Evolutionary conservation across 1,140 invertebrate genomes (phyloP).

Genomic region (Pseudomyrmex flavicornis): DNA sequence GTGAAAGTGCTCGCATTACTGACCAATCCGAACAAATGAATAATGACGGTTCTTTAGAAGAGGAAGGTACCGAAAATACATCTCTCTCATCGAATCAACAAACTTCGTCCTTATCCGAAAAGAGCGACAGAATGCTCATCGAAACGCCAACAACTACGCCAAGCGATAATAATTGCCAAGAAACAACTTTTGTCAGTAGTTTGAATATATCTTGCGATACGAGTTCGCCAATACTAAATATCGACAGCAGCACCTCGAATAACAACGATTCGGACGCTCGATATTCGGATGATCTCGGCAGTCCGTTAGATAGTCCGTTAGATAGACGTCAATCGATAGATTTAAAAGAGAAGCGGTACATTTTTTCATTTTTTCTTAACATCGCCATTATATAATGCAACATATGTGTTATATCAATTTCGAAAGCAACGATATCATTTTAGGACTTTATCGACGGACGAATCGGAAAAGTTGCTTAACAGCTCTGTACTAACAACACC

Average conservation of each 20-base stretch:
- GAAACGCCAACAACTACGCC: neutral
- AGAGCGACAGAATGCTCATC: neutral
- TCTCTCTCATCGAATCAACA: neutral
- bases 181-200: neutral
- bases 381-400: neutral
- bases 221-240: neutral
- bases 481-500: conserved; percentile 73
- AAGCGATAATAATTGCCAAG: neutral
- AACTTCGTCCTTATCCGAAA: neutral
- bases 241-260: neutral
- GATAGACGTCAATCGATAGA: conserved; percentile 7
- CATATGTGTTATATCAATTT: neutral
- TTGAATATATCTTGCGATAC: neutral
- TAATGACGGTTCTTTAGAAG: neutral
- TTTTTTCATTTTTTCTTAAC: neutral
- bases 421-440: conserved; percentile 38
- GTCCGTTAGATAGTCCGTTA: conserved; percentile 23
- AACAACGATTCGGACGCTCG: neutral
- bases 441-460: conserved; percentile 47
- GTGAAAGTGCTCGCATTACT: neutral
- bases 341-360: conserved; percentile 33
- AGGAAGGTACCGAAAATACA: neutral
- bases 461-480: conserved; percentile 71
- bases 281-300: neutral
- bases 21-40: neutral